A percentile compares a stretch with the other conserved stretches of the same genome.
phyloP scores from a whole-genome alignment of 2,113 vertebrate species.

The Myotis davidii region DNA sequence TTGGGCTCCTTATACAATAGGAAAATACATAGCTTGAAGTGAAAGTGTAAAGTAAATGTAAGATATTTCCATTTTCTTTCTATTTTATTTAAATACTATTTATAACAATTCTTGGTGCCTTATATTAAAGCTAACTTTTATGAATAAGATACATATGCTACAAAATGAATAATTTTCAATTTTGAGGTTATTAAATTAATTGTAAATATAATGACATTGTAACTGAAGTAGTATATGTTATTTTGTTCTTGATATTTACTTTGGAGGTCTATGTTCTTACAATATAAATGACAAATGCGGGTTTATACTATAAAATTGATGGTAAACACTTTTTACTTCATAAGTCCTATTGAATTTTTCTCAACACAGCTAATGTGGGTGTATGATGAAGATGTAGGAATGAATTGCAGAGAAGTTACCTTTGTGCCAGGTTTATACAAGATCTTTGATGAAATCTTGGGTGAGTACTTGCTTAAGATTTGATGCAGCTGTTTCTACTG shows the following conservation, averaged over 20 bases:
- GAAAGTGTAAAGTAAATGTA: conserved; percentile 7
- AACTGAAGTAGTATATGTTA: not conserved
- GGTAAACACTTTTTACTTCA: not conserved
- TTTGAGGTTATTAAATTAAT: conserved; percentile 16
- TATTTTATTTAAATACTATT: conserved; percentile 38
- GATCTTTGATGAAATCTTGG: conserved; percentile 99
- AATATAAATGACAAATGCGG: not conserved
- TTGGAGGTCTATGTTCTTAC: conserved; percentile 9
- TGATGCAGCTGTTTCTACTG: conserved; percentile 17
- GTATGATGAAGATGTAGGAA: conserved; percentile 97
- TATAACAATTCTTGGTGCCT: not conserved
- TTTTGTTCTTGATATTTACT: not conserved
- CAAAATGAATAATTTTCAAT: not conserved
- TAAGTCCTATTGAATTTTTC: conserved; percentile 67
- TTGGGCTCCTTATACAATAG: not conserved
- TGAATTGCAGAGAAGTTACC: conserved; percentile 98
- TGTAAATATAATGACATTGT: not conserved
- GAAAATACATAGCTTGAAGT: not conserved
- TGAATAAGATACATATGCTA: not conserved
- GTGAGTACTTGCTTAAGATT: conserved; percentile 86
- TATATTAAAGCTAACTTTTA: conserved; percentile 42
- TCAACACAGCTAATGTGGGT: conserved; percentile 95
- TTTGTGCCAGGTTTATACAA: conserved; percentile 98
- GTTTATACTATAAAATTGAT: conserved; percentile 31
- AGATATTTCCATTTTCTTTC: not conserved